Percentiles rank a stretch among this genome's conserved stretches.
Conservation (phyloP, 2,888 invertebrate species). For the Steinernema carpocapsae region DNA sequence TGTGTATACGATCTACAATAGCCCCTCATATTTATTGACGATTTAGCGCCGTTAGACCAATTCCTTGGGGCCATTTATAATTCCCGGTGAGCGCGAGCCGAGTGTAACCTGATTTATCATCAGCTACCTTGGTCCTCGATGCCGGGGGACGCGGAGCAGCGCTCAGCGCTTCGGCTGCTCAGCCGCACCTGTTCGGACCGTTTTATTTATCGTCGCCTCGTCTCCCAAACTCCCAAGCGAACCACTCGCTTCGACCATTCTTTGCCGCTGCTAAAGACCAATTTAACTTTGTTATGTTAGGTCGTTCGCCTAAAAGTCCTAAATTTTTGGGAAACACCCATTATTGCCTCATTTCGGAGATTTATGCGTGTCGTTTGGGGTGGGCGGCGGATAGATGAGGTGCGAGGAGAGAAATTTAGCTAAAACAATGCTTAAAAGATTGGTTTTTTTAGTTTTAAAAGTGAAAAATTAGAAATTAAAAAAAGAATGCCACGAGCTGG, state of each 20-base stretch:
- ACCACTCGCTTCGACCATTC: not conserved
- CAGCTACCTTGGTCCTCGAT: not conserved
- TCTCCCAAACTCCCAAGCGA: not conserved
- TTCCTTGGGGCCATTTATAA: conserved; percentile 1
- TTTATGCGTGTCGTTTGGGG: not conserved
- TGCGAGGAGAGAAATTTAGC: too few species aligned
- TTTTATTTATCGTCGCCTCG: conserved; percentile 19
- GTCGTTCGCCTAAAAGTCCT: too few species aligned
- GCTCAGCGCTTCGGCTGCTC: too few species aligned
- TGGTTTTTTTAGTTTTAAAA: too few species aligned
- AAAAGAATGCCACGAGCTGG: too few species aligned
- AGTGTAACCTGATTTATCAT: conserved; percentile 31
- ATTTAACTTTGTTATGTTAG: not conserved
- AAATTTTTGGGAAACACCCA: too few species aligned
- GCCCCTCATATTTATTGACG: conserved; percentile 24
- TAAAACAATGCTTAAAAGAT: too few species aligned
- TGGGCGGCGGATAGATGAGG: too few species aligned
- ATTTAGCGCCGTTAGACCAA: conserved; percentile 14
- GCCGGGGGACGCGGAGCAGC: not conserved
- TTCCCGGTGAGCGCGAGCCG: conserved; percentile 26
- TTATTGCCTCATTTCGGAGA: not conserved
- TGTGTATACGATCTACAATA: not conserved
- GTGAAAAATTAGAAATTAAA: too few species aligned
- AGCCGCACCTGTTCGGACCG: conserved; percentile 30
- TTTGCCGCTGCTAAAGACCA: not conserved